These are phyloP conservation scores for Gastrophysa polygoni DNA, from an alignment of 2,888 invertebrate species.

Conservation along the genomic window DNA sequence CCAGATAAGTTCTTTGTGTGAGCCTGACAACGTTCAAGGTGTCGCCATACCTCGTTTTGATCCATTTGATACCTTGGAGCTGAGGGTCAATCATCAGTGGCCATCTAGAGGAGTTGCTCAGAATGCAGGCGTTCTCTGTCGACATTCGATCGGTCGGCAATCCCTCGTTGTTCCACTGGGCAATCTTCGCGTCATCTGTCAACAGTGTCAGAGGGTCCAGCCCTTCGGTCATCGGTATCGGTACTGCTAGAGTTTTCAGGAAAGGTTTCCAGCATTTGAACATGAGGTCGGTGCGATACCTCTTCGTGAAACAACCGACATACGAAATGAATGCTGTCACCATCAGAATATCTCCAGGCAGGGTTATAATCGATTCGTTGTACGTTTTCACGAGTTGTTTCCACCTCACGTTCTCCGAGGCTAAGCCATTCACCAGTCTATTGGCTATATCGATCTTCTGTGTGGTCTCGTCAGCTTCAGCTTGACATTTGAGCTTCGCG, in stretches of 20 bases:
- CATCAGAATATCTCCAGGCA: constrained; percentile 89
- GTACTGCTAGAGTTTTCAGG: constrained; percentile 69
- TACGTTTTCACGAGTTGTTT: constrained; percentile 66
- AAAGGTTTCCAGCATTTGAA: constrained; percentile 82
- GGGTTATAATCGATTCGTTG: constrained; percentile 72
- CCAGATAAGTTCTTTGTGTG: constrained; percentile 82
- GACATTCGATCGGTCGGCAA: constrained; percentile 94
- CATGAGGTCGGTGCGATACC: constrained; percentile 79
- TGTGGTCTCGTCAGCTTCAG: constrained; percentile 89
- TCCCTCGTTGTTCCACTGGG: constrained; percentile 94
- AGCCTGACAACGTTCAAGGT: constrained; percentile 77
- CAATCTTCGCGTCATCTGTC: constrained; percentile 91
- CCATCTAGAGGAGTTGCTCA: constrained; percentile 89
- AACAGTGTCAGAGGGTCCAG: constrained; percentile 84
- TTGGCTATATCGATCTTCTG: constrained; percentile 90
- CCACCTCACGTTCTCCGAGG: constrained; percentile 90
- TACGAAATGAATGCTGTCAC: constrained; percentile 94
- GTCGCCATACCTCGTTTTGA: constrained; percentile 83
- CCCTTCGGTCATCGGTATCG: constrained; percentile 79
- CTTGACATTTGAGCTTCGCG: constrained; percentile 88
- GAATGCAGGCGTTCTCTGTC: constrained; percentile 90
- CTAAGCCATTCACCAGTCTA: constrained; percentile 88
- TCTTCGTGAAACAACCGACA: constrained; percentile 89
- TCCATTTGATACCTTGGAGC: constrained; percentile 88
- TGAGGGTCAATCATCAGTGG: constrained; percentile 96